Conservation (phyloP, 2,797 vertebrate genomes). For the Platyrinchus mystaceus region DNA sequence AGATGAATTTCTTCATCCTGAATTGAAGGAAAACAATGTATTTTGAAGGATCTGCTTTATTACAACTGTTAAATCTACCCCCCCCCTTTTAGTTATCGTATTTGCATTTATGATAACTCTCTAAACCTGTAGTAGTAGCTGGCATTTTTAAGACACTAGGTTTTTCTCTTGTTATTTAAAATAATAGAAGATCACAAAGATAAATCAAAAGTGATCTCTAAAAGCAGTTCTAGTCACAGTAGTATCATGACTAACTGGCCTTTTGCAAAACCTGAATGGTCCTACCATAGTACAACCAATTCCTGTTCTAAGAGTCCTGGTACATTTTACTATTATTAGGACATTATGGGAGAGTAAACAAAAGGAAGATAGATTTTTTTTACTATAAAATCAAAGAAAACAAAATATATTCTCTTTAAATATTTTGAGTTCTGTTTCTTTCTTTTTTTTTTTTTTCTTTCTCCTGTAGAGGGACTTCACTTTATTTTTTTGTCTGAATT, state of each 20-base stretch:
- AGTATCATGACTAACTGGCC: neutral
- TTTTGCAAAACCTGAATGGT: neutral
- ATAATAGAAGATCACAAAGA: neutral
- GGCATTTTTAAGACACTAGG: neutral
- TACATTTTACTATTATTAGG: neutral
- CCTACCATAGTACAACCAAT: neutral
- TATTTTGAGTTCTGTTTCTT: neutral
- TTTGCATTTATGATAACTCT: neutral
- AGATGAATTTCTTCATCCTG: neutral
- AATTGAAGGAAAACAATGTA: neutral
- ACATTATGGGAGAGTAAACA: neutral
- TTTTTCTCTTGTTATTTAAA: neutral
- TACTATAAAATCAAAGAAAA: neutral
- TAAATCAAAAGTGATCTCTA: neutral
- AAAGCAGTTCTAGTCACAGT: neutral
- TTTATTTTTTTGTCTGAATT: neutral
- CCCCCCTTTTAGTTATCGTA: rapidly evolving
- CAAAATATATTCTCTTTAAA: neutral
- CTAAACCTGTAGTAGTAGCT: neutral
- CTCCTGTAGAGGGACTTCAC: neutral
- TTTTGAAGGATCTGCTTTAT: neutral
- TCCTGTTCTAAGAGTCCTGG: neutral
- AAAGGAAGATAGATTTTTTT: neutral
- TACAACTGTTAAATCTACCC: neutral
- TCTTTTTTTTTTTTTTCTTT: neutral